Base-by-base conservation (phyloP, 2,888 invertebrate genomes). In the Cantharis nigra region DNA sequence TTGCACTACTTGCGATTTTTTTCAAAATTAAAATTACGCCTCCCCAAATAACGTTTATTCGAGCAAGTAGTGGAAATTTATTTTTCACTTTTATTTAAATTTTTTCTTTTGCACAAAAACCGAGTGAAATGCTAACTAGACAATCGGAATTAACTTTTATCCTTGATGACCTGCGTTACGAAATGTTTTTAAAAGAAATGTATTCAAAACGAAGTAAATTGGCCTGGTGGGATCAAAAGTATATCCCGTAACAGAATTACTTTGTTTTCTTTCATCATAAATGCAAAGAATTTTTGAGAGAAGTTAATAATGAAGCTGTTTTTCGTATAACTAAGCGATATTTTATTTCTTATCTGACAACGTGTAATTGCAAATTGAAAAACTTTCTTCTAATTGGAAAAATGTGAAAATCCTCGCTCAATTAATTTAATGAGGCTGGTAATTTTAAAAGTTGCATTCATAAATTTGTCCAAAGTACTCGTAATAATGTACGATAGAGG, bases 161-260 rank as follows among this genome's bases (percentile, higher is more conserved):
- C 72, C 73, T n/a, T 65, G 70, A 72, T 67, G 72, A 72, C 67
- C 72, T 49, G 49, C 49, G 49, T 49, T 49, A 69, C 70, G 63
- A 62, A 69, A 74, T 26, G 30, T 65, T 74, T 74, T 74, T 74
- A 65, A 74, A 74, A 74, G 74, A 74, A 72, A 73, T 67, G 72
- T 77, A 71, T 73, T 30, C 70, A 71, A 65, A 74, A 77, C 30
- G 77, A 71, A 63, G 71, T 74, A 74, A 77, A 77, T 74, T 77
- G 74, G 77, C 74, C 69, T 74, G 76, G 74, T 69, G 73, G 73
- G 73, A 77, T 77, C 77, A 77, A 77, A 77, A 74, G 74, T 74
- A 49, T 49, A 70, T 69, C 71, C 64, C 70, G 67, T 77, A 77
- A 77, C 74, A 74, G 71, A 74, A 77, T 77, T 77, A 74, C 69